Evolutionary conservation across 1,140 invertebrate species (phyloP), one percentile per base, ranked within the genome.

Genomic region (Oedothorax gibbosus): DNA sequence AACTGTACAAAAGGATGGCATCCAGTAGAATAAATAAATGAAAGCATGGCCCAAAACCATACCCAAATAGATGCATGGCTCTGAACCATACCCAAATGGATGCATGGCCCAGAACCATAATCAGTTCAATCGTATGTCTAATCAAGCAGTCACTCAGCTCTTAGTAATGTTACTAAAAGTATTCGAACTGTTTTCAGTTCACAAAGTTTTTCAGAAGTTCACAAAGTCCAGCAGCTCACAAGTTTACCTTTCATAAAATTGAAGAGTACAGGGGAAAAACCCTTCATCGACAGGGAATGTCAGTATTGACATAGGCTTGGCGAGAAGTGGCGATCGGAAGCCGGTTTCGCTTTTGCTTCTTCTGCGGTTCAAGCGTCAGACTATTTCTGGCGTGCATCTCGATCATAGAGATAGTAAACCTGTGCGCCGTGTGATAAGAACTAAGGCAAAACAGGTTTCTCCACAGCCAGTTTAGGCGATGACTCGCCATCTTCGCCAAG

Each of bases 21-120:
- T 71, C 69, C 50, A 71, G 49, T 12, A 53, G 69, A 71, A 71
- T 71, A 71, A 71, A 71, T 71, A 71, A 71, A 71, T 71, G 69
- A 71, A 71, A 18, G 69, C 50, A 71, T 53, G 54, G 51, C 54
- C 54, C 49, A 51, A 71, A 71, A 71, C 7, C 50, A 50, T 14
- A 71, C 18, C n/a, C n/a, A n/a, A 50, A 20, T 71, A 18, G 50
- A 18, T 51, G 49, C 53, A 68, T 68, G 65, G 65, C 51, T 69
- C 49, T 50, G 51, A 50, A 71, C 49, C 54, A 49, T 53, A 53
- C 69, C 51, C 51, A 71, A 53, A 14, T 60, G 49, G 51, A 12
- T 71, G 69, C 50, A 71, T 71, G 35, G 35, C 2, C 35, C 35
- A 35, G 35, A 35, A 5, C 35, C 35, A 71, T 51, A 71, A 15